A percentile compares a stretch with the other conserved stretches of the same genome.
phyloP scores from a whole-genome alignment of 2,888 invertebrate species.

The Ectemnius lituratus region DNA sequence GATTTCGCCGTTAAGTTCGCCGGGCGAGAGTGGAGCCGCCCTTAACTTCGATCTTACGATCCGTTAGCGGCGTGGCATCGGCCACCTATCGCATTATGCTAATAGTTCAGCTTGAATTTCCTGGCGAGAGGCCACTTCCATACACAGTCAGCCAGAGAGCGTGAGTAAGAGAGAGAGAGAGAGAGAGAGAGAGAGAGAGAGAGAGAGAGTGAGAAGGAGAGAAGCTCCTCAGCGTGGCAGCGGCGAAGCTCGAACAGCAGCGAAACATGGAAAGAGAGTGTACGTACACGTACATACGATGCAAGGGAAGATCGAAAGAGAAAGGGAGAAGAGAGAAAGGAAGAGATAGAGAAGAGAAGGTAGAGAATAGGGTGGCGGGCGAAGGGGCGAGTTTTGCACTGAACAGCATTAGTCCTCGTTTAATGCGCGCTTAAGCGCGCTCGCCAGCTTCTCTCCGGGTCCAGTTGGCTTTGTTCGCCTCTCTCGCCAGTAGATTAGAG shows the following conservation, averaged over 20 bases:
- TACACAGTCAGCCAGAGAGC: not conserved
- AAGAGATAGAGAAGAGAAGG: too few species aligned
- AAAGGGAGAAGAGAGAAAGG: too few species aligned
- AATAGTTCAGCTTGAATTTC: slow-evolving; percentile 39
- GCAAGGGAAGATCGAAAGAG: too few species aligned
- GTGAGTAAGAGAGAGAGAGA: not conserved
- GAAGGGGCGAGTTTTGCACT: not conserved
- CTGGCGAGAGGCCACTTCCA: slow-evolving; percentile 18
- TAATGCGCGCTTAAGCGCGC: slow-evolving; percentile 17
- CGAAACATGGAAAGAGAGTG: too few species aligned
- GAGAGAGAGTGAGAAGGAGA: not conserved
- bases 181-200: too few species aligned
- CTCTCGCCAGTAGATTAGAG: slow-evolving; percentile 41
- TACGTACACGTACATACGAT: too few species aligned
- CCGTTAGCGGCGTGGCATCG: slow-evolving; percentile 35
- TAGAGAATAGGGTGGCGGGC: not conserved
- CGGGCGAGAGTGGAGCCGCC: slow-evolving; percentile 11
- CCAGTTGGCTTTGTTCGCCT: slow-evolving; percentile 34
- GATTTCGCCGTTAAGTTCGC: slow-evolving; percentile 17
- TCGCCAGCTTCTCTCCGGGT: slow-evolving; percentile 25
- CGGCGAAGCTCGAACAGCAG: too few species aligned
- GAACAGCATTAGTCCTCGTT: slow-evolving; percentile 29
- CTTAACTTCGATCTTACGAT: slow-evolving; percentile 33
- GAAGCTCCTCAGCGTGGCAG: too few species aligned
- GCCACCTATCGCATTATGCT: slow-evolving; percentile 38